Evolutionary conservation across 2,797 vertebrate genomes (phyloP), one percentile per base, ranked within the genome.

Genomic region (Pseudomugil tenellus): DNA sequence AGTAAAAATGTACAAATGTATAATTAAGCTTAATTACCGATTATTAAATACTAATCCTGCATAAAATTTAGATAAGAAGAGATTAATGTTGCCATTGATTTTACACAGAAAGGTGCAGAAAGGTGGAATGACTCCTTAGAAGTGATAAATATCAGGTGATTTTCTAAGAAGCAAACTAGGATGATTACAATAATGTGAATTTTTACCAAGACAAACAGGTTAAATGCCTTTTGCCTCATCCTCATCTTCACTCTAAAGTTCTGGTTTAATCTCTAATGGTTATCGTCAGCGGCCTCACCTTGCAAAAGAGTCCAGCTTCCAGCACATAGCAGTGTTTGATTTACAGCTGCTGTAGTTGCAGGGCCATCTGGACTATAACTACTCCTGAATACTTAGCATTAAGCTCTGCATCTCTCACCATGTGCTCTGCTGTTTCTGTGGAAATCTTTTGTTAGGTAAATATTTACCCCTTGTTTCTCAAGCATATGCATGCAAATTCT

Each of bases 291-390:
- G 43, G 62, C 76, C 80, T 87, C 87, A 87, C 88, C 80, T 88
- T 86, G 87, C 85, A 74, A 67, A 82, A 77, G 85, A 84, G 71
- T 81, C 85, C 81, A 78, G 85, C 69, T 73, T 34, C 73, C 81
- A 87, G 81, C 81, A 60, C 82, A 80, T 70, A 74, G 72, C 73
- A 64, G 69, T 14, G 63, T 25, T 69, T 88, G 87, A 91, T 93
- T 94, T 93, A 92, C 87, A 86, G 77, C 83, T 80, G 83, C 84
- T 84, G 79, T 75, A 72, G 70, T 74, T 73, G 78, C 84, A 81
- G 58, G 70, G 75, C 84, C 81, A 89, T 84, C 85, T 83, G 79
- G 86, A 85, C 79, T 79, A 77, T 76, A 77, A 88, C 86, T 68
- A 79, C 74, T 74, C 70, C 61, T 76, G 48, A 86, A 83, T 67